Evolutionary conservation across 2,888 invertebrate species (phyloP).

Genomic region (Acleris emargana): DNA sequence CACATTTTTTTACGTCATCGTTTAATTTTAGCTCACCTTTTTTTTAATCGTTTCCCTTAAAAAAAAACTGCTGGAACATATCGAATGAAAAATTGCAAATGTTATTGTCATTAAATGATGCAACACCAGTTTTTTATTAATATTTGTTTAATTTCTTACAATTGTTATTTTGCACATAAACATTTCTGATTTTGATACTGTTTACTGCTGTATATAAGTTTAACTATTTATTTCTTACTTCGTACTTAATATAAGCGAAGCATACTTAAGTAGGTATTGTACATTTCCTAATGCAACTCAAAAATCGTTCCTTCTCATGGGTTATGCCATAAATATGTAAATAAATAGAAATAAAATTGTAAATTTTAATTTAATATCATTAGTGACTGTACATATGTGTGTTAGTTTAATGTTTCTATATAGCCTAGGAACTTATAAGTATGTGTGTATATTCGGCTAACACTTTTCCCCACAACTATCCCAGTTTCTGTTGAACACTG

Average conservation of each 20-base stretch:
- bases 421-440: slow-evolving; percentile 48
- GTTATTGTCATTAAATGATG: too few species aligned
- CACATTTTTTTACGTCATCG: too few species aligned
- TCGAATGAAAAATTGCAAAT: too few species aligned
- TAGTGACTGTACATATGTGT: slow-evolving; percentile 56
- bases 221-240: slow-evolving; percentile 62
- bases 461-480: slow-evolving; percentile 58
- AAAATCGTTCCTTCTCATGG: slow-evolving; percentile 56
- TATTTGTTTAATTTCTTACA: too few species aligned
- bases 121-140: too few species aligned
- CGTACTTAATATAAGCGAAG: slow-evolving; percentile 53
- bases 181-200: not conserved
- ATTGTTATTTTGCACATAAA: not conserved
- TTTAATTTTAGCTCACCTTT: too few species aligned
- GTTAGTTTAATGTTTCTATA: slow-evolving; percentile 42
- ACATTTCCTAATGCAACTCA: slow-evolving; percentile 46
- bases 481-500: slow-evolving; percentile 45
- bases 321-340: slow-evolving; percentile 35
- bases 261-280: slow-evolving; percentile 45
- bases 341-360: slow-evolving; percentile 32
- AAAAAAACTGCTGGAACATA: too few species aligned
- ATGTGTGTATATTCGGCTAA: slow-evolving; percentile 66
- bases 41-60: too few species aligned
- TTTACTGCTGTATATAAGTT: slow-evolving; percentile 48
- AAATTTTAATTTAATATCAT: slow-evolving; percentile 39